A percentile compares a stretch with the other conserved stretches of the same genome.
Conservation (phyloP, 2,113 vertebrate genomes). For the Rhea americana region DNA sequence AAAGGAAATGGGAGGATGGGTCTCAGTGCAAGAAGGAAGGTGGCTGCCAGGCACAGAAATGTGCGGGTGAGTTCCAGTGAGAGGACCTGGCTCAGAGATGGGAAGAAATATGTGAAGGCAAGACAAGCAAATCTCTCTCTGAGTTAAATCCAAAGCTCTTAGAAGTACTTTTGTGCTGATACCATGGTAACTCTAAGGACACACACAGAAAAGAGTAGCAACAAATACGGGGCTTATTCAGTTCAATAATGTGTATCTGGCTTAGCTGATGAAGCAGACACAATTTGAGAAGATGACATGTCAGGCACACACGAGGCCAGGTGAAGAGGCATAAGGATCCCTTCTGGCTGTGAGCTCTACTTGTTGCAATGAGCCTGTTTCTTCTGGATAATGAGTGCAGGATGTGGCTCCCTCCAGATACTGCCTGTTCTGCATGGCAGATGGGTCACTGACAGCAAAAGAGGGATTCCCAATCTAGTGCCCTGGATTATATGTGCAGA, state of each 20-base stretch:
- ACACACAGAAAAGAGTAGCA: neutral
- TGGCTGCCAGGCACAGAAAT: neutral
- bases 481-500: neutral
- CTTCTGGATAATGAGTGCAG: neutral
- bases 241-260: neutral
- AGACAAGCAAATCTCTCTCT: neutral
- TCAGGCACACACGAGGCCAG: accelerated
- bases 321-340: neutral
- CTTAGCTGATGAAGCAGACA: neutral
- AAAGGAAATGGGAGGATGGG: neutral
- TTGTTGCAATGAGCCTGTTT: neutral
- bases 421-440: neutral
- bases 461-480: neutral
- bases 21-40: neutral
- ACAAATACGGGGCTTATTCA: neutral
- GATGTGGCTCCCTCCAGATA: neutral
- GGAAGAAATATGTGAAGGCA: neutral
- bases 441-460: neutral
- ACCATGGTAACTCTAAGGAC: conserved; percentile 8
- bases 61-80: neutral
- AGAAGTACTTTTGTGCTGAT: neutral
- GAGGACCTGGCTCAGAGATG: neutral
- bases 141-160: neutral
- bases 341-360: neutral
- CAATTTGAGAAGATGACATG: accelerated